phyloP scores from a whole-genome alignment of 1,140 invertebrate species.

The Brachionus calyciflorus region DNA sequence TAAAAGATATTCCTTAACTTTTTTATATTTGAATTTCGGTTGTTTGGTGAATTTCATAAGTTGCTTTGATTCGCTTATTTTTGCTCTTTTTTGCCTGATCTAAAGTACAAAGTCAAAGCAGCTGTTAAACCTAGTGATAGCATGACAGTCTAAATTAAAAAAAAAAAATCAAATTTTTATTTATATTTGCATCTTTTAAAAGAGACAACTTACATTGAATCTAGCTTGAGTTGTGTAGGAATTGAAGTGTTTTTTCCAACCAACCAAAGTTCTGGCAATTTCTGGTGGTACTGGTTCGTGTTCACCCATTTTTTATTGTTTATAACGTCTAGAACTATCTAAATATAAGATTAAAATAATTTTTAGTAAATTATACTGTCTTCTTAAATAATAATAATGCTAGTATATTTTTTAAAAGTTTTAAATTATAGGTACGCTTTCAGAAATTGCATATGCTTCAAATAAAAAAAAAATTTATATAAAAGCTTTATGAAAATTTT shows the following conservation, averaged over 20 bases:
- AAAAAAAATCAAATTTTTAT: background rate
- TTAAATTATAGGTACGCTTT: background rate
- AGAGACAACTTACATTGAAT: conserved; percentile 22
- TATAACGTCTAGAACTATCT: background rate
- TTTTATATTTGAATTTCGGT: background rate
- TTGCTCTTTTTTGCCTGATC: conserved; percentile 41
- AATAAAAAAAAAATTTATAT: background rate
- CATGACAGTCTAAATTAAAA: conserved; percentile 38
- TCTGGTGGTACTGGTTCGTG: conserved; percentile 47
- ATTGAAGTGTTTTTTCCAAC: conserved; percentile 46
- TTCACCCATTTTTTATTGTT: conserved; percentile 10
- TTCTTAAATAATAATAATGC: too few relatives aligned
- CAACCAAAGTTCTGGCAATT: conserved; percentile 41
- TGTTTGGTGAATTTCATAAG: background rate
- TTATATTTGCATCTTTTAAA: background rate
- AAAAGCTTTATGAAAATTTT: too few relatives aligned
- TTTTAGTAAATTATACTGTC: too few relatives aligned
- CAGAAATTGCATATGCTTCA: too few relatives aligned
- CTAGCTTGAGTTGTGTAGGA: conserved; percentile 39
- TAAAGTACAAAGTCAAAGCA: conserved; percentile 38
- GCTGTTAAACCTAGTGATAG: conserved; percentile 31
- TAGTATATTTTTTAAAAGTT: too few relatives aligned
- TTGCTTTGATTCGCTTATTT: conserved; percentile 35
- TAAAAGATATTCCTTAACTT: too few relatives aligned
- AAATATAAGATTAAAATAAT: background rate